These are phyloP conservation scores for Cheilosia scutellata DNA, from an alignment of 2,888 invertebrate genomes.

Conservation along the genomic window DNA sequence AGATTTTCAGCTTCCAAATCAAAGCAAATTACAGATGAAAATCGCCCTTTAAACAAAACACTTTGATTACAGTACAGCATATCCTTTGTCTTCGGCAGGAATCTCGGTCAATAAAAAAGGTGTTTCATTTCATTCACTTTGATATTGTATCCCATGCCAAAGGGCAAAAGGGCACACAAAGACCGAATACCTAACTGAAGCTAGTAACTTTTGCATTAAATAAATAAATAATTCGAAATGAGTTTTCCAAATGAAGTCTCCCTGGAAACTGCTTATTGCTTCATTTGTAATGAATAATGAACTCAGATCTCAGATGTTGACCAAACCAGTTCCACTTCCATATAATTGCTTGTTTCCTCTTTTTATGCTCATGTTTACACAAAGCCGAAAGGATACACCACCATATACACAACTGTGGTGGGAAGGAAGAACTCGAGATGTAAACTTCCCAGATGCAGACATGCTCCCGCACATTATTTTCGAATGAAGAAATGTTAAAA, in stretches of 20 bases:
- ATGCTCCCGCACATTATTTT: conserved; percentile 16
- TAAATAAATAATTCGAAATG: conserved; percentile 41
- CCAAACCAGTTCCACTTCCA: not conserved
- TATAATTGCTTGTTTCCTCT: conserved; percentile 30
- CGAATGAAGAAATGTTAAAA: conserved; percentile 21
- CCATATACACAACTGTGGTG: no score
- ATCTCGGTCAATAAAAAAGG: conserved; percentile 9
- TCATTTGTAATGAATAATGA: conserved; percentile 17
- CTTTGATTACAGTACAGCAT: not conserved
- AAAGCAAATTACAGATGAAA: no score
- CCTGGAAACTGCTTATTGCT: conserved; percentile 2
- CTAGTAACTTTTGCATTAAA: conserved; percentile 18
- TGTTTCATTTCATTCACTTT: conserved; percentile 1
- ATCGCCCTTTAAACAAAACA: no score
- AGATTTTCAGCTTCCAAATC: no score
- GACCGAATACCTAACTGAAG: not conserved
- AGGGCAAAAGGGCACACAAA: not conserved
- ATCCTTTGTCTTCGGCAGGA: not conserved
- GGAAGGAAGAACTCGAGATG: not conserved
- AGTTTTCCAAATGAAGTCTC: conserved; percentile 37
- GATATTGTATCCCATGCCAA: not conserved
- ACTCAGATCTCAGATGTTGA: not conserved
- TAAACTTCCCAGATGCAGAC: conserved; percentile 11
- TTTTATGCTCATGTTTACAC: not conserved
- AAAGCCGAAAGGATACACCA: not conserved